A percentile compares a stretch with the other conserved stretches of the same genome.
phyloP scores from a whole-genome alignment of 1,140 invertebrate species.

The Caenorhabditis brenneri region DNA sequence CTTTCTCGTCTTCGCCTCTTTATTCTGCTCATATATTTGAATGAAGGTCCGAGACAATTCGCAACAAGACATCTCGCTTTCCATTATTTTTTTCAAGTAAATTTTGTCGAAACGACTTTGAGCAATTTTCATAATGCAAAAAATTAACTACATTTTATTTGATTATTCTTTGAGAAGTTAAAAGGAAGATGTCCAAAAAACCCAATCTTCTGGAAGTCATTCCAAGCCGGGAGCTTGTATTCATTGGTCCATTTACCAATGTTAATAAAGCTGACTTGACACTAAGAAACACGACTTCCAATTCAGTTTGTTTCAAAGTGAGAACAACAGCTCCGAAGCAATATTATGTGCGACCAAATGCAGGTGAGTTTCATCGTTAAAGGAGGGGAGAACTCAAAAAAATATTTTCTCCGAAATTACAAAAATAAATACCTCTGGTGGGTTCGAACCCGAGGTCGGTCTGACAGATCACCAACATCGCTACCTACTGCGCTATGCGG shows the following conservation, averaged over 20 bases:
- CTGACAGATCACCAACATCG: too few relatives aligned
- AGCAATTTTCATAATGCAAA: too few relatives aligned
- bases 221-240: slow-evolving; percentile 7
- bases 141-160: too few relatives aligned
- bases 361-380: slow-evolving; percentile 75
- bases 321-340: slow-evolving; percentile 99
- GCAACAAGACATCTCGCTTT: too few relatives aligned
- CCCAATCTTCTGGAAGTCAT: slow-evolving; percentile 19
- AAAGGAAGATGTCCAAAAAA: neutral
- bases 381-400: neutral
- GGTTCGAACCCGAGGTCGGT: too few relatives aligned
- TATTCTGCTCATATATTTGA: neutral
- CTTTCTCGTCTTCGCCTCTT: neutral
- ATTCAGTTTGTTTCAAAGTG: slow-evolving; percentile 94
- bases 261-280: slow-evolving; percentile 88
- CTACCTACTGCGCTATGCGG: too few relatives aligned
- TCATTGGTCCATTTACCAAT: slow-evolving; percentile 83
- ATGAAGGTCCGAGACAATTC: too few relatives aligned
- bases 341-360: slow-evolving; percentile 98
- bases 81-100: neutral
- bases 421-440: too few relatives aligned
- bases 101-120: too few relatives aligned
- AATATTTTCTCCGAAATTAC: neutral
- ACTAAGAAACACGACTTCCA: slow-evolving; percentile 85
- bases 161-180: neutral